Evolutionary conservation across 2,888 invertebrate genomes (phyloP).

Genomic region (Sicus ferrugineus): DNA sequence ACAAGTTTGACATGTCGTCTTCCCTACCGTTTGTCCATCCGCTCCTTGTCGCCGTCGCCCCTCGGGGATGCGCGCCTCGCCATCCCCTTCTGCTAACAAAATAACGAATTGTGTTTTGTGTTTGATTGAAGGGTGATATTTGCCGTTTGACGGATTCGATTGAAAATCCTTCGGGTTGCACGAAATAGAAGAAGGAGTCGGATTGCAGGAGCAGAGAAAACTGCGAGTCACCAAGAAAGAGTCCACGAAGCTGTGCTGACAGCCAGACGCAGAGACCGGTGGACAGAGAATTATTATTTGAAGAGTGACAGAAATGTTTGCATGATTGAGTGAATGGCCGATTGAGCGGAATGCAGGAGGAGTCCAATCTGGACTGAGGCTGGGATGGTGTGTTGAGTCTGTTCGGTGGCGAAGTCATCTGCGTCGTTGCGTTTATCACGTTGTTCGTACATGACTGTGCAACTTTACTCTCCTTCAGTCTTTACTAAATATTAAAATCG

Average conservation of each 20-base stretch:
- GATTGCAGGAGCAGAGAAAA: constrained; percentile 21
- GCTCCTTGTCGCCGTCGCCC: constrained; percentile 1
- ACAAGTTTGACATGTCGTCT: constrained; percentile 27
- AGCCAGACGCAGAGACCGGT: constrained; percentile 32
- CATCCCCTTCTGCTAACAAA: constrained; percentile 26
- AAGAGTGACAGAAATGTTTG: constrained; percentile 31
- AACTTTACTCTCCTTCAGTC: no score
- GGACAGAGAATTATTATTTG: constrained; percentile 34
- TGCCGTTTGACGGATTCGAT: constrained; percentile 54
- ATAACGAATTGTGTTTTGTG: constrained; percentile 40
- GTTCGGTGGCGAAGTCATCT: no score
- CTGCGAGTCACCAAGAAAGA: not conserved
- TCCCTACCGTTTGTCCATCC: constrained; percentile 31
- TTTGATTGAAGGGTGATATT: constrained; percentile 55
- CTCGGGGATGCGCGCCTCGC: constrained; percentile 14
- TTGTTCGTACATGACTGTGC: no score
- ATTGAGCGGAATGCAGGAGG: constrained; percentile 37
- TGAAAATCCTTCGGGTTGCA: constrained; percentile 49
- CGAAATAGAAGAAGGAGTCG: constrained; percentile 18
- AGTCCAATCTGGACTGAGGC: no score
- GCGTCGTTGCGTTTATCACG: no score
- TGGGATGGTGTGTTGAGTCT: no score
- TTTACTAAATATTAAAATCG: no score
- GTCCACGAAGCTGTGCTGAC: constrained; percentile 10
- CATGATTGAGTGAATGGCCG: constrained; percentile 42